Evolutionary conservation across 2,888 invertebrate species (phyloP).

Genomic region (Drosophila greeni): DNA sequence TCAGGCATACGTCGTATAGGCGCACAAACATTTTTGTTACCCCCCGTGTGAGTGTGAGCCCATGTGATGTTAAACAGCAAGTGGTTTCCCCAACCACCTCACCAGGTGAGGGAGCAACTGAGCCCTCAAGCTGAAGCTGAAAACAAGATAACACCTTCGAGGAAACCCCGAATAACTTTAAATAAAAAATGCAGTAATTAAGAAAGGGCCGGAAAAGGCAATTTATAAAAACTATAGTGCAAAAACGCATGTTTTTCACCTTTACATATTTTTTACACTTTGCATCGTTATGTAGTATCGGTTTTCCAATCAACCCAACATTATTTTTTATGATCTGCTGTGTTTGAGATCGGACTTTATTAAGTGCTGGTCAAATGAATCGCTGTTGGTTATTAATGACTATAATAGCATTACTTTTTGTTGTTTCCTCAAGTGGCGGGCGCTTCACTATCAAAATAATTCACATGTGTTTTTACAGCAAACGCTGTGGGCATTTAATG

Average conservation of each 20-base stretch:
- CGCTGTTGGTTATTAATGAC: slow-evolving; percentile 59
- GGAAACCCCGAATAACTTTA: not conserved
- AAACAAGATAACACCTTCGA: not conserved
- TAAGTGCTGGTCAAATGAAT: slow-evolving; percentile 48
- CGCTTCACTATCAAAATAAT: slow-evolving; percentile 33
- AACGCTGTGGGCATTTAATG: slow-evolving; percentile 45
- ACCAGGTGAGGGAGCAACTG: slow-evolving; percentile 41
- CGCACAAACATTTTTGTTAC: slow-evolving; percentile 12
- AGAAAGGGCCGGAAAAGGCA: not conserved
- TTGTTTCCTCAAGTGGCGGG: slow-evolving; percentile 34
- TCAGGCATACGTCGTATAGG: slow-evolving; percentile 15
- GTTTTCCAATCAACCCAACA: slow-evolving; percentile 10
- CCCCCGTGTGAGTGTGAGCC: slow-evolving; percentile 17
- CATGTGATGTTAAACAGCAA: slow-evolving; percentile 50
- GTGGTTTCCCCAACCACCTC: slow-evolving; percentile 30
- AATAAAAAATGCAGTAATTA: slow-evolving; percentile 4
- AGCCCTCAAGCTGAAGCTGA: slow-evolving; percentile 9
- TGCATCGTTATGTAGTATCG: not conserved
- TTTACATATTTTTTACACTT: slow-evolving; percentile 2
- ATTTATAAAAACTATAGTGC: slow-evolving; percentile 1
- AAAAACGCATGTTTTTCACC: slow-evolving; percentile 1
- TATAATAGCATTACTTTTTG: slow-evolving; percentile 41
- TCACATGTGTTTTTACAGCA: slow-evolving; percentile 14
- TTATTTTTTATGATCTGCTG: slow-evolving; percentile 24
- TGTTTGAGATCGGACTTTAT: slow-evolving; percentile 30